phyloP scores from a whole-genome alignment of 1,140 invertebrate species.

The Muscidifurax raptorellus region DNA sequence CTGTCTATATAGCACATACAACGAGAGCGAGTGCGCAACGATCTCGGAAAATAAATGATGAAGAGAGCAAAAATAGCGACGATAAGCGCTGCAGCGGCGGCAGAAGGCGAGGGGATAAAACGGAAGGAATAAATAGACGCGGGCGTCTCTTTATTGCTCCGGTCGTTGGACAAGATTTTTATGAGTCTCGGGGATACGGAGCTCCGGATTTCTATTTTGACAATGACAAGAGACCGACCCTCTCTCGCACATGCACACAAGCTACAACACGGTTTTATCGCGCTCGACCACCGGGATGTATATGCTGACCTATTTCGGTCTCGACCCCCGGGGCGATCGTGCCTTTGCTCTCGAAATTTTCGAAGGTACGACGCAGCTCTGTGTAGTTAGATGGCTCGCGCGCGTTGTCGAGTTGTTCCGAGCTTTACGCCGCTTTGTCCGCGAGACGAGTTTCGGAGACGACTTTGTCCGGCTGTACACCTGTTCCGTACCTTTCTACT shows the following conservation, averaged over 20 bases:
- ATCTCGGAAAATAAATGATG: background rate
- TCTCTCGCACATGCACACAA: background rate
- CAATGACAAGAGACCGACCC: conserved; percentile 5
- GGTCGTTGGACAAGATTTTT: conserved; percentile 38
- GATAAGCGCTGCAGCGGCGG: background rate
- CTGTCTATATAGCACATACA: background rate
- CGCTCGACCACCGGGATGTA: conserved; percentile 45
- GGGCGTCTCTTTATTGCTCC: conserved; percentile 20
- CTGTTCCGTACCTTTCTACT: background rate
- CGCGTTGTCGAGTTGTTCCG: no score
- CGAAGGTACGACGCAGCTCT: background rate
- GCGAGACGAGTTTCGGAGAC: no score
- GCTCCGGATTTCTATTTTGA: conserved; percentile 41
- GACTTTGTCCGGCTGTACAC: no score
- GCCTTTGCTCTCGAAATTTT: background rate
- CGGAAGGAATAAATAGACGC: conserved; percentile 20
- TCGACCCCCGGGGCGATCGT: conserved; percentile 45
- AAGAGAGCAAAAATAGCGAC: background rate
- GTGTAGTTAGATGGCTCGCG: no score
- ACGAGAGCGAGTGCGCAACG: background rate
- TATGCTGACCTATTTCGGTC: conserved; percentile 51
- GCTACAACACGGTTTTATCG: conserved; percentile 47
- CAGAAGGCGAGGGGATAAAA: background rate
- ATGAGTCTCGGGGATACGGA: background rate
- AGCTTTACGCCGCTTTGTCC: no score